Evolutionary conservation across 2,888 invertebrate species (phyloP), one percentile per base, ranked within the genome.

Genomic region (Eupithecia inturbata): DNA sequence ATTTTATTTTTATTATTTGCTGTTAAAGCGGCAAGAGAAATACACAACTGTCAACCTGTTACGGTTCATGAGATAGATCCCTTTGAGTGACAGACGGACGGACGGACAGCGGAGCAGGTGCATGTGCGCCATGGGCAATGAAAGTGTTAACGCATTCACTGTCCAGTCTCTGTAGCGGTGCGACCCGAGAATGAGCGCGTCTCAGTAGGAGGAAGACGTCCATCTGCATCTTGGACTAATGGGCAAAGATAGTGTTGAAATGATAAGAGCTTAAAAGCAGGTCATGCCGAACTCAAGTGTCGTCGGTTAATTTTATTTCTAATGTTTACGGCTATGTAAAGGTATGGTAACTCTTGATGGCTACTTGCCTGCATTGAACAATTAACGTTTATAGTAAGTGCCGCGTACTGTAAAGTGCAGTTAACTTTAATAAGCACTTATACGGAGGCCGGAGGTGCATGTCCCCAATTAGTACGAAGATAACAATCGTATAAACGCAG

Each of bases 381-480:
- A n/a, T n/a, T n/a, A n/a, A n/a, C n/a, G n/a, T n/a, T n/a, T n/a
- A 5, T 19, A 49, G 3, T 7, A 64, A 22, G n/a, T 64, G 36
- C 63, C 36, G 63, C 31, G 33, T 33, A n/a, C 63, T 64, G 63
- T 64, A 33, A 49, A 64, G 63, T 33, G 63, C 36, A 64, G 33
- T 33, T 64, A n/a, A 33, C 33, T 19, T 53, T 70, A 64, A 64
- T 67, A 71, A 64, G 63, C 36, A 64, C 49, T 28, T 71, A 67
- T 26, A 45, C 28, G 41, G 31, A 64, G 73, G 63, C 71, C 28
- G 41, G 31, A 64, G 73, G 63, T 74, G 70, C 62, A 70, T 67
- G 64, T 26, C 74, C 68, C 33, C 70, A 74, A 67, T 71, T 73
- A 70, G 57, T 62, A 39, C 41, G 33, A 26, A 33, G 67, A 71